Base-by-base conservation (phyloP, 64 coral and sea anemone species). In the Montipora efflorescens region DNA sequence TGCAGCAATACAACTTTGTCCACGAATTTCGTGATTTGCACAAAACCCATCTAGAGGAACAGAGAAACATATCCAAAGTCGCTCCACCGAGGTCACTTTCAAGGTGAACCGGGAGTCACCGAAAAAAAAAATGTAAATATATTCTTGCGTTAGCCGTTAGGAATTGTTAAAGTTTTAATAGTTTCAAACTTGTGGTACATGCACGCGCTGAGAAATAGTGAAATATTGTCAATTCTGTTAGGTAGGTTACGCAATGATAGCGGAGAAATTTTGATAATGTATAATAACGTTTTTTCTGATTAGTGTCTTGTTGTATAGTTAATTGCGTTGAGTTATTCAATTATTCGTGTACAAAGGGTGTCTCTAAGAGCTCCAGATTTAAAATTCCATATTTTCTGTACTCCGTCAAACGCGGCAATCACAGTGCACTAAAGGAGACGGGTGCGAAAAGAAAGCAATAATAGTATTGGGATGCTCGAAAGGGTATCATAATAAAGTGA, bases 1-100 rank as follows among this genome's bases (percentile, higher is more conserved):
- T 47, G 49, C 49, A 89, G 87, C 71, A 89, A 89, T 89, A 89
- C n/a, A 77, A 89, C 73, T 89, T 89, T 89, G 57, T 89, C 16
- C 48, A 59, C 10, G 87, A 89, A 73, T 89, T 89, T 48, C 49
- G 59, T 0, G 87, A 89, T 15, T 45, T 89, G 10, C 19, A 85
- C 59, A 85, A 85, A 69, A 66, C 82, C 47, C 66, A 85, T 47
- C 19, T 70, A 10, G 82, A 85, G 46, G 66, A 85, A 11, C 82
- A 71, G 46, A 67, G 18, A 49, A 85, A 85, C 47, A 47, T 59
- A 3, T 18, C 59, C 16, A 62, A 71, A 71, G 47, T 78, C 1
- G 82, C 64, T 0, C 44, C 82, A 19, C 82, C 61, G 8, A 85
- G 82, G 21, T 85, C 82, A 15, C 82, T 85, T 22, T 85, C 82